Evolutionary conservation across 2,113 vertebrate genomes (phyloP).

Genomic region (Sceloporus undulatus): DNA sequence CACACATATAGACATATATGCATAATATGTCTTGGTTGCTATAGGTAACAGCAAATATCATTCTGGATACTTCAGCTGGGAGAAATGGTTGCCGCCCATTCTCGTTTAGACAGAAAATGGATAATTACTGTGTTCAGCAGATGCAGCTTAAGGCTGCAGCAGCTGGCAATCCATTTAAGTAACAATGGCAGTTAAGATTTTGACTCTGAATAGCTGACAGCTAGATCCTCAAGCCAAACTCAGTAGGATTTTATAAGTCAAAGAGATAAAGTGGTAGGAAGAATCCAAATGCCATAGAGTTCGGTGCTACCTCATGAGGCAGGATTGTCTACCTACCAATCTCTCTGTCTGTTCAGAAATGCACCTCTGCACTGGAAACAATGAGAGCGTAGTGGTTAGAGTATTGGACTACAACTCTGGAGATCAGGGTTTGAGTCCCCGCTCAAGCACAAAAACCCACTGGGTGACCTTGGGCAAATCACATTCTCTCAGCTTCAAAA

Average conservation of each 20-base stretch:
- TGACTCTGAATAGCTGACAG: not conserved
- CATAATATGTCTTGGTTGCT: conserved; percentile 58
- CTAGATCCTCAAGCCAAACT: not conserved
- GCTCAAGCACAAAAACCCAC: too few species aligned
- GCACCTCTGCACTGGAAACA: not conserved
- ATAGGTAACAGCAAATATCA: conserved; percentile 64
- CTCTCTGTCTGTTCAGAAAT: not conserved
- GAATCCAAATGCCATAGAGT: not conserved
- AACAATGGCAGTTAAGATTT: not conserved
- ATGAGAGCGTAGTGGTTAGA: not conserved
- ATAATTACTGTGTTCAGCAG: conserved; percentile 22
- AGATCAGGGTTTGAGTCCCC: too few species aligned
- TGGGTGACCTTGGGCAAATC: too few species aligned
- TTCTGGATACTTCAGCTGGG: conserved; percentile 47
- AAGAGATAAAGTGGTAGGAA: not conserved
- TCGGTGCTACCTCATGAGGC: too few species aligned
- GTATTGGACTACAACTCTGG: too few species aligned
- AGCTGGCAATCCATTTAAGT: not conserved
- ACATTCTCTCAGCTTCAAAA: too few species aligned
- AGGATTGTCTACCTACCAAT: not conserved
- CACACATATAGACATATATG: not conserved
- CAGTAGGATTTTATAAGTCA: not conserved
- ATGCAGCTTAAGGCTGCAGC: conserved; percentile 17
- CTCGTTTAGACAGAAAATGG: conserved; percentile 23
- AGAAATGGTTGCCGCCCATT: conserved; percentile 43